These are phyloP conservation scores for Limonius californicus DNA, from an alignment of 1,140 invertebrate genomes.

Conservation along the genomic window DNA sequence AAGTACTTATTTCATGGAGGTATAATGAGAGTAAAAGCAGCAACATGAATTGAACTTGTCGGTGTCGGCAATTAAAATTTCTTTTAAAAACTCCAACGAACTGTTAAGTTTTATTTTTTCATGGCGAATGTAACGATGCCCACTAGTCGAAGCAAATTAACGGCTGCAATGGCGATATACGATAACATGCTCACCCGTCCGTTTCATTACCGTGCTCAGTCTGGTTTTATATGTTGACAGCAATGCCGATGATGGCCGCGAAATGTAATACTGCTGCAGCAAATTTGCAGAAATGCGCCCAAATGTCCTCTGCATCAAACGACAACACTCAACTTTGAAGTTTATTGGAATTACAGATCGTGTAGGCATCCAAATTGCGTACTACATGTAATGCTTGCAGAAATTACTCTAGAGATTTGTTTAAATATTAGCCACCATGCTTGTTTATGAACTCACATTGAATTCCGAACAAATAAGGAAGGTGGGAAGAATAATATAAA, in stretches of 20 bases:
- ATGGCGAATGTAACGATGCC: background rate
- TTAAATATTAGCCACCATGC: too few species aligned
- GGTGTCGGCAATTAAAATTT: background rate
- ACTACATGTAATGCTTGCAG: background rate
- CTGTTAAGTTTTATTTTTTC: background rate
- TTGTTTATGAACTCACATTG: too few species aligned
- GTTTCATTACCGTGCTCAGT: constrained; percentile 12
- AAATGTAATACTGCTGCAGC: constrained; percentile 3
- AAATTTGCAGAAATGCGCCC: constrained; percentile 2
- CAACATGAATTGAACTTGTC: too few species aligned
- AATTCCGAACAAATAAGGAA: too few species aligned
- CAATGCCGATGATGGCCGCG: constrained; percentile 8
- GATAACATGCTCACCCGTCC: constrained; percentile 13
- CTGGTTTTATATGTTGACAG: constrained; percentile 19
- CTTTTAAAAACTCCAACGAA: background rate
- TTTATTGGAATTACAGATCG: constrained; percentile 2
- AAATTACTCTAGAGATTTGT: background rate
- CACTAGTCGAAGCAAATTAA: constrained; percentile 16
- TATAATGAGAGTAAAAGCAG: too few species aligned
- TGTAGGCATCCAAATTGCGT: constrained; percentile 8
- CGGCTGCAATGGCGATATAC: constrained; percentile 16
- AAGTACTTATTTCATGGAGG: too few species aligned
- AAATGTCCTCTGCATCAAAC: constrained; percentile 14
- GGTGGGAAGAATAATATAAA: too few species aligned
- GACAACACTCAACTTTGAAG: background rate